A percentile compares a stretch with the other conserved stretches of the same genome.
These are phyloP conservation scores for Tipula vernalis DNA, from an alignment of 2,888 invertebrate species.

Conservation along the genomic window DNA sequence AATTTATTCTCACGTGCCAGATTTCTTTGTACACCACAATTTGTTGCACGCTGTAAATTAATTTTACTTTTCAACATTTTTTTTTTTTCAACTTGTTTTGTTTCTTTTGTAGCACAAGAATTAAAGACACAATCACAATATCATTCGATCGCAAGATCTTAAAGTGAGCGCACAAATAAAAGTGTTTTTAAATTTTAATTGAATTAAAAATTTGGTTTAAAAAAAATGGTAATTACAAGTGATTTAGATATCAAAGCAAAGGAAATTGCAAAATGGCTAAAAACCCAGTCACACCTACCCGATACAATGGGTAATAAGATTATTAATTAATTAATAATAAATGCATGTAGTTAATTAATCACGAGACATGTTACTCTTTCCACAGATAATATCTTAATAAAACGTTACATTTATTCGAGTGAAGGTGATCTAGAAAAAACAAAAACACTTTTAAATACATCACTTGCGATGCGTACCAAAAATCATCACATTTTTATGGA, in stretches of 20 bases:
- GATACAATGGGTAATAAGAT: constrained; percentile 45
- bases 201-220: neutral
- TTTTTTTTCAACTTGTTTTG: neutral
- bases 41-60: neutral
- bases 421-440: constrained; percentile 43
- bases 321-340: constrained; percentile 20
- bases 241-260: neutral
- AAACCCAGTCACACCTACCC: constrained; percentile 51
- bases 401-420: constrained; percentile 43
- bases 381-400: constrained; percentile 44
- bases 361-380: neutral
- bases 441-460: constrained; percentile 42
- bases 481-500: constrained; percentile 48
- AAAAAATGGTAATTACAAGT: neutral
- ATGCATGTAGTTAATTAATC: neutral
- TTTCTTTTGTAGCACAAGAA: neutral
- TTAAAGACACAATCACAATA: neutral
- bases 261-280: constrained; percentile 39
- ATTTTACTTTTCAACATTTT: neutral
- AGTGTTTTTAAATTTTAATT: neutral
- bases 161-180: neutral
- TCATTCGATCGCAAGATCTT: neutral
- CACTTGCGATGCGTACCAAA: constrained; percentile 45
- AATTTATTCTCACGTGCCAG: too few species aligned
- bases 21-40: neutral